Base-by-base conservation (phyloP, 2,888 invertebrate genomes). In the Cynaeus angustus region DNA sequence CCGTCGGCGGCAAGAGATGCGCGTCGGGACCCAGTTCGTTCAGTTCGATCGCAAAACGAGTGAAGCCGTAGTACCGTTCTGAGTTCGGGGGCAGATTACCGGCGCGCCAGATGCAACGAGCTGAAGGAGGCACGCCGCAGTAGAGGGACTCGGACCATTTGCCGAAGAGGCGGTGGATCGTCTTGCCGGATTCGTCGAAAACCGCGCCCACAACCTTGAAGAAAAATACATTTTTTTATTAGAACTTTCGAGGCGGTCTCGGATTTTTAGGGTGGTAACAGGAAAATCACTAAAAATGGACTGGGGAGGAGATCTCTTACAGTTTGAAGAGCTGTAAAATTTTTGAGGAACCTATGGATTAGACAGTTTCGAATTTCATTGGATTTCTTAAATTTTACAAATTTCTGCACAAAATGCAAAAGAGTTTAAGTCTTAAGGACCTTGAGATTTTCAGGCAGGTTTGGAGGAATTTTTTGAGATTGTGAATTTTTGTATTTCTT, bases 71-170 rank as follows among this genome's bases (percentile, higher is more conserved):
- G 85, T 94, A 95, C 66, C 91, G 80, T 80, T 93, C 92, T 83
- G 91, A 90, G 75, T 94, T 92, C 10, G 93, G 91, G 0, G 94
- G 94, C 90, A 94, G 91, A 1, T 93, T 90, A 50, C 94, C 94
- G 56, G 93, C 93, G 70, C 94, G 85, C 94, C 94, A 95, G 46
- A 94, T 88, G 77, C 92, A 92, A 71, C 90, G 85, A 0, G 92
- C 92, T 66, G 91, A 87, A 68, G 92, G 90, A 68, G 92, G 89
- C 74, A 92, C 90, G 0, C 92, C 93, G 67, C 91, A 92, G 82
- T 92, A 91, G 58, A 95, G 85, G 0, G 92, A 93, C 80, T 95
- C 94, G 62, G 92, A 93, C 94, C 94, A 95, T 83, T 93, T 91
- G 0, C 94, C 94, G 83, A 91, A 91, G 55, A 95, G 85, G 62